Evolutionary conservation across 2,797 vertebrate species (phyloP).

Genomic region (Xenops minutus): DNA sequence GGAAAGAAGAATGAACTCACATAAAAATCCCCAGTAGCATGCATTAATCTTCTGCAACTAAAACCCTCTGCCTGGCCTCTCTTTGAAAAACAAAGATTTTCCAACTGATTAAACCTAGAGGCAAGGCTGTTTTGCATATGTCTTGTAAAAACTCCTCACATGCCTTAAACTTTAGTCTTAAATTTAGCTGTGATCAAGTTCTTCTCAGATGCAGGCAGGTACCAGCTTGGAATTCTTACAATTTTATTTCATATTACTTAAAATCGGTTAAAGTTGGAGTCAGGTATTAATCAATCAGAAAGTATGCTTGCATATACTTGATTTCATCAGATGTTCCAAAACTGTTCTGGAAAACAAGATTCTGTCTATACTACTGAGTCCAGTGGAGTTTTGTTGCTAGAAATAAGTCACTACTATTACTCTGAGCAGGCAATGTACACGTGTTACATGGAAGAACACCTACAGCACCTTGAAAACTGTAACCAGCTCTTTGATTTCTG

Average conservation of each 20-base stretch:
- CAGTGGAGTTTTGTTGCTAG: not conserved
- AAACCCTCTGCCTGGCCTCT: not conserved
- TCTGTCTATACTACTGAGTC: not conserved
- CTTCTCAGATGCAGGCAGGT: not conserved
- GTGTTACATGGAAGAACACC: not conserved
- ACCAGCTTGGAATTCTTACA: not conserved
- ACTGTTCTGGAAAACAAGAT: not conserved
- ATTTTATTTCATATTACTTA: not conserved
- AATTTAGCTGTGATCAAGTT: not conserved
- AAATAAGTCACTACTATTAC: not conserved
- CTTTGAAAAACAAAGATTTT: not conserved
- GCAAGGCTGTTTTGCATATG: not conserved
- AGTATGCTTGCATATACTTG: not conserved
- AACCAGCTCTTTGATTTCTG: not conserved
- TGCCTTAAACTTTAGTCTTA: not conserved
- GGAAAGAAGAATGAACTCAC: constrained; percentile 21
- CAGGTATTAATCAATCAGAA: not conserved
- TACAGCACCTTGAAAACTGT: not conserved
- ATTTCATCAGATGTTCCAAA: not conserved
- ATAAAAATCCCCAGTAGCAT: not conserved
- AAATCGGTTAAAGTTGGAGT: not conserved
- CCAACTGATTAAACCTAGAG: not conserved
- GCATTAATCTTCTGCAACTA: constrained; percentile 15
- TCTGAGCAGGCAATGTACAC: not conserved
- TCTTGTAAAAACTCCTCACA: not conserved